Evolutionary conservation across 2,797 vertebrate species (phyloP).

Genomic region (Pseudochirops cupreus): DNA sequence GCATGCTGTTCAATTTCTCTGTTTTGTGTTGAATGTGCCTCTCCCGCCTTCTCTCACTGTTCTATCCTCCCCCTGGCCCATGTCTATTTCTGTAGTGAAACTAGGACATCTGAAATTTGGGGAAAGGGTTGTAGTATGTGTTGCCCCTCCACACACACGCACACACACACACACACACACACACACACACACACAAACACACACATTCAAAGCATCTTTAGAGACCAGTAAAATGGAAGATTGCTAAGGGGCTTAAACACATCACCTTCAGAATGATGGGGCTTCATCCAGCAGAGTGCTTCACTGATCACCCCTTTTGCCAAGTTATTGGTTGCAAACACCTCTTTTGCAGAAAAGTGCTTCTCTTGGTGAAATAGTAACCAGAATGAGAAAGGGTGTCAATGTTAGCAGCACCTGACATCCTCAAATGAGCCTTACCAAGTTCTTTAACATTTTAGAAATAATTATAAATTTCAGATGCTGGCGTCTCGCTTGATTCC

Average conservation of each 20-base stretch:
- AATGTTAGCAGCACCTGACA: conserved; percentile 59
- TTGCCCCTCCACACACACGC: background rate
- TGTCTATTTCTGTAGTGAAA: conserved; percentile 64
- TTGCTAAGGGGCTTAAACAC: conserved; percentile 32
- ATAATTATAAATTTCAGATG: conserved; percentile 69
- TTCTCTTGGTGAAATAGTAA: conserved; percentile 67
- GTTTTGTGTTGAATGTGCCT: background rate
- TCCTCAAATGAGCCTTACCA: conserved; percentile 74
- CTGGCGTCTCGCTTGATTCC: conserved; percentile 74
- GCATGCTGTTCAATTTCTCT: conserved; percentile 3
- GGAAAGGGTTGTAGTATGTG: conserved; percentile 38
- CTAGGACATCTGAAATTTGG: conserved; percentile 63
- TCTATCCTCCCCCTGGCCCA: background rate
- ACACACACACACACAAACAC: too few species aligned
- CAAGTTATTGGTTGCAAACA: background rate
- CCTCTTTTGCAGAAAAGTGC: conserved; percentile 54
- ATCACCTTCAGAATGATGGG: conserved; percentile 24
- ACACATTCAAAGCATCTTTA: conserved; percentile 19
- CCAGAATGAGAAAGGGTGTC: conserved; percentile 49
- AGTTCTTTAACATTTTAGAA: conserved; percentile 68
- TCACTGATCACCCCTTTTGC: background rate
- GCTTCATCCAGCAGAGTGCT: conserved; percentile 21
- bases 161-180: too few species aligned
- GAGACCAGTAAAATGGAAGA: conserved; percentile 55
- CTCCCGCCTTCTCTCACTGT: background rate